Evolutionary conservation across 2,888 invertebrate species (phyloP).

Genomic region (Netelia inedita): DNA sequence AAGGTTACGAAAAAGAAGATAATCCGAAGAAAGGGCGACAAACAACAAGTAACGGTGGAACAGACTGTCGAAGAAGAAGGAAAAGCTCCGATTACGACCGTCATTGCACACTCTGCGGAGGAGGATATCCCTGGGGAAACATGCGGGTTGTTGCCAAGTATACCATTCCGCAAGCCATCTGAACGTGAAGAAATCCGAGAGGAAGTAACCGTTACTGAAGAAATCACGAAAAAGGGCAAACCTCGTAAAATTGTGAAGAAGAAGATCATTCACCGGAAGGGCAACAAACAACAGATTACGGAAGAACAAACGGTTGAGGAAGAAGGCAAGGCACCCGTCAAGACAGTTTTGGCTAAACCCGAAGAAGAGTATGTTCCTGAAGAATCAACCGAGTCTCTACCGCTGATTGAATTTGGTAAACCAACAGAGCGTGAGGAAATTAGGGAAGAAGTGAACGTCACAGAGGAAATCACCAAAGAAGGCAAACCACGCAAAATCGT

Average conservation of each 20-base stretch:
- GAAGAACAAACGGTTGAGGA: constrained; percentile 76
- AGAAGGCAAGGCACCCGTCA: constrained; percentile 85
- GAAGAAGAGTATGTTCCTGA: constrained; percentile 79
- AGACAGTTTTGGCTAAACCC: constrained; percentile 81
- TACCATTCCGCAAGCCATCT: constrained; percentile 59
- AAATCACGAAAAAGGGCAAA: constrained; percentile 78
- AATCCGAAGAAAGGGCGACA: constrained; percentile 81
- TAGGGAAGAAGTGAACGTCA: constrained; percentile 72
- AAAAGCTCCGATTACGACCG: constrained; percentile 84
- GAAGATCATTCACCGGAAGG: constrained; percentile 80
- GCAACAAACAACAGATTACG: constrained; percentile 73
- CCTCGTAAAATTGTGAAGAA: constrained; percentile 73
- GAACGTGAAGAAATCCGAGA: constrained; percentile 75
- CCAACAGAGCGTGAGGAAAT: constrained; percentile 74
- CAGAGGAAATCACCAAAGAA: constrained; percentile 73
- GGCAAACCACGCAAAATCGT: constrained; percentile 76
- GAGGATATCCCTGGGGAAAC: constrained; percentile 79
- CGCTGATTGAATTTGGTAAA: constrained; percentile 46
- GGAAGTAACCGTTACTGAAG: constrained; percentile 74
- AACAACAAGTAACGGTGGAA: constrained; percentile 69
- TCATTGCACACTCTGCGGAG: constrained; percentile 80
- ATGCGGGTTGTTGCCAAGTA: constrained; percentile 70
- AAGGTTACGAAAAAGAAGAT: constrained; percentile 74
- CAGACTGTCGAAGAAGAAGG: constrained; percentile 82
- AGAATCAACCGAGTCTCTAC: constrained; percentile 76